Evolutionary conservation across 2,113 vertebrate species (phyloP), one percentile per base, ranked within the genome.

Genomic region (Bucco capensis): DNA sequence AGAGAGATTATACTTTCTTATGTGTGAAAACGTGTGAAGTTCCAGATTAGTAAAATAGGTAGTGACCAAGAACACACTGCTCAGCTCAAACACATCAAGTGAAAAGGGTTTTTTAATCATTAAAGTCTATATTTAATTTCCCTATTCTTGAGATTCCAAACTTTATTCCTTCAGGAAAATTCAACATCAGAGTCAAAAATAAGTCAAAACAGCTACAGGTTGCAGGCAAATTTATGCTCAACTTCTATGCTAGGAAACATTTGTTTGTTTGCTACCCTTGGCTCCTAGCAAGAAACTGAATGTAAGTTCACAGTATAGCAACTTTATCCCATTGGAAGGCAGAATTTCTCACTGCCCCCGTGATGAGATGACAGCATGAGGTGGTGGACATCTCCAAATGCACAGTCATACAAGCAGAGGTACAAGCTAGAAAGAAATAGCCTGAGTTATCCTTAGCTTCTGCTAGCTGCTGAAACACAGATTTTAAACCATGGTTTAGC

Each of bases 161-260:
- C 77, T 51, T 66, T 19, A 60, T 87, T 88, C 67, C 70, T 46
- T 38, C 57, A 88, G 53, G 61, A 78, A 91, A 95, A 71, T 47
- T 72, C 76, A 80, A 64, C 30, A 21, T 8, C 50, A 92, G 56
- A 50, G 65, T 72, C 54, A 87, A 80, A 61, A 58, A 56, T 46
- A n/a, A 62, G 19, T 46, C 38, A 85, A 74, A 88, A 49, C 5
- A 5, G 25, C 19, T 67, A 61, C 37, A 3, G 35, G 40, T 33
- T 69, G 58, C 19, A 74, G 69, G 47, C 47, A 51, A 53, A 54
- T 50, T n/a, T 88, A 28, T 13, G n/a, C 21, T 44, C 76, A 88
- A 64, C 69, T 71, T 40, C 65, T 77, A 21, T 25, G 22, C 47
- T 31, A 18, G 49, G 46, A 60, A 69, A 31, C 53, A 33, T 71